Base-by-base conservation (phyloP, 1,140 invertebrate genomes). In the Pentalonia nigronervosa region DNA sequence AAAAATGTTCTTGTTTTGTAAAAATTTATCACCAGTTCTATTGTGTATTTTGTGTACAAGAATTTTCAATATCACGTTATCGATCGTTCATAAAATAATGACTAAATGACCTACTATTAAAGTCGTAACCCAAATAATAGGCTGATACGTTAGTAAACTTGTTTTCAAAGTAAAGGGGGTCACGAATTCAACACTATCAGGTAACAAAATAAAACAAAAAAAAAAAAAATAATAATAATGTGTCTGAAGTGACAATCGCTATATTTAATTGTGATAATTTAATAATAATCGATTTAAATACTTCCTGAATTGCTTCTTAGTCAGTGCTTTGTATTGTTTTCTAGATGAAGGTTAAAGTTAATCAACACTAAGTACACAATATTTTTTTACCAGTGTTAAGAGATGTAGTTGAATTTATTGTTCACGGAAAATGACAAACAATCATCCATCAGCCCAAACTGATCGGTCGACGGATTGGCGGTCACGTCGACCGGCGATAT, bases 401-500 rank as follows among this genome's bases (percentile, higher is more conserved):
- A 93, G 56, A 93, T 93, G 91, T 93, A 93, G 91, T 86, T 7
- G 45, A 93, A 83, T 56, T 84, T 41, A 41, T 92, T 83, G 23
- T 83, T 93, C 84, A 86, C 23, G 89, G 53, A 93, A 83, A 93
- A 93, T 93, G 91, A 84, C 91, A 84, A 93, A 93, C 34, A 53
- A 93, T n/a, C 36, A 53, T 86, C 81, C 48, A 56, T 53, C 48
- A 84, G 67, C 91, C 34, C 91, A 53, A 93, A 93, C 91, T 93
- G 91, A 93, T 93, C 81, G 91, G 91, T 93, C 91, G 91, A 56
- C 91, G 91, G 91, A 93, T 93, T 93, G 91, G 91, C 91, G 91
- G 91, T 93, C 91, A 30, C 91, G 91, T 93, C 91, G 91, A 84
- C 91, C 91, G 81, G n/a, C 76, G 76, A 41, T 93, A 93, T 93